These are phyloP conservation scores for Emydura subglobosa DNA, from an alignment of 2,113 vertebrate genomes.

Conservation along the genomic window DNA sequence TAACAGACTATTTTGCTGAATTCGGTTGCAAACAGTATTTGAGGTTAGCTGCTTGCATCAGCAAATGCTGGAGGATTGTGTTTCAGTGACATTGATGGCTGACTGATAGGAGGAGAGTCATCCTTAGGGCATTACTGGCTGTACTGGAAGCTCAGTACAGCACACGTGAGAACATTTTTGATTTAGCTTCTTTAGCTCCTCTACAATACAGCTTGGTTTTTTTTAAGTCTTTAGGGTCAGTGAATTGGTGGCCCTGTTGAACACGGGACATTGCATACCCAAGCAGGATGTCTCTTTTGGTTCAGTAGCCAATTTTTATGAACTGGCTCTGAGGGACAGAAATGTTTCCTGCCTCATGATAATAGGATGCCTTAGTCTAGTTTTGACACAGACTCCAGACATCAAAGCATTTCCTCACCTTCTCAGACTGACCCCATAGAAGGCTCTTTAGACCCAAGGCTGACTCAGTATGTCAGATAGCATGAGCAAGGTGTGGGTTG, in stretches of 20 bases:
- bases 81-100: accelerated
- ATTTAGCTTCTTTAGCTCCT: not conserved
- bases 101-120: not conserved
- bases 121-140: accelerated
- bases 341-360: not conserved
- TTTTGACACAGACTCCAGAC: not conserved
- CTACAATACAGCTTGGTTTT: not conserved
- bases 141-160: not conserved
- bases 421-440: not conserved
- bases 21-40: not conserved
- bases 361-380: not conserved
- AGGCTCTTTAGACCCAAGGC: not conserved
- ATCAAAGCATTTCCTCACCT: not conserved
- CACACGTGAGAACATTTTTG: not conserved
- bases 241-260: not conserved
- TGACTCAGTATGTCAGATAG: not conserved
- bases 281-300: not conserved
- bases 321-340: slow-evolving; percentile 1
- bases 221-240: not conserved
- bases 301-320: not conserved
- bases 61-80: not conserved
- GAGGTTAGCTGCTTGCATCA: not conserved
- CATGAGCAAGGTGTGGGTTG: not conserved
- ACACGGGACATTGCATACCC: not conserved
- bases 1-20: not conserved